A percentile compares a stretch with the other conserved stretches of the same genome.
phyloP scores from a whole-genome alignment of 2,113 vertebrate species.

The Chionis minor region DNA sequence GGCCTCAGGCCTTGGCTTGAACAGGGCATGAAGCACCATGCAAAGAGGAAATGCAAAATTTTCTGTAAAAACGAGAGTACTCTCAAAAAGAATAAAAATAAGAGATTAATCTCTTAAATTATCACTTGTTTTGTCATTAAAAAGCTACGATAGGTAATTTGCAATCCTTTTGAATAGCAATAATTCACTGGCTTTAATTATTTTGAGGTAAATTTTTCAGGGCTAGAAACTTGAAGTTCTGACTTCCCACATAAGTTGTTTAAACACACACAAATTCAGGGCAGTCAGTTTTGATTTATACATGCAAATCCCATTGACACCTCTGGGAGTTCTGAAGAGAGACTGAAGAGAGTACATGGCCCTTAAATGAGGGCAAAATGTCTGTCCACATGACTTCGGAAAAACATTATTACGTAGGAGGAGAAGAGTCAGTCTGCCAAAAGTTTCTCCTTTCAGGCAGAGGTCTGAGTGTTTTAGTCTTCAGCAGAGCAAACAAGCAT shows the following conservation, averaged over 20 bases:
- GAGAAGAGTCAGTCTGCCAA: slow-evolving; percentile 29
- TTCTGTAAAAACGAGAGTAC: not conserved
- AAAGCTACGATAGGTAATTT: not conserved
- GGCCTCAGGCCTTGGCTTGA: not conserved
- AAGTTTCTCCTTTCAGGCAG: slow-evolving; percentile 50
- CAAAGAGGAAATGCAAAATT: not conserved
- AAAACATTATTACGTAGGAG: slow-evolving; percentile 33
- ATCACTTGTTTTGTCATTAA: not conserved
- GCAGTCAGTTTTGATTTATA: slow-evolving; percentile 36
- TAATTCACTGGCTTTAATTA: not conserved
- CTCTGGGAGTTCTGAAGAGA: slow-evolving; percentile 52
- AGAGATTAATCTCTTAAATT: not conserved
- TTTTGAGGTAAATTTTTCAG: not conserved
- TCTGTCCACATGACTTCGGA: slow-evolving; percentile 31
- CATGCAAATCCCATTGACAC: slow-evolving; percentile 13
- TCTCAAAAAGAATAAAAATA: not conserved
- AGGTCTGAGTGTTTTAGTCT: slow-evolving; percentile 9
- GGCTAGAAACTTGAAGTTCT: not conserved
- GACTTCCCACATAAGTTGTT: slow-evolving; percentile 9
- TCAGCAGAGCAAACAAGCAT: slow-evolving; percentile 30
- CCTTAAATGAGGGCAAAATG: slow-evolving; percentile 38
- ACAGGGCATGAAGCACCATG: not conserved
- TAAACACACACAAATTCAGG: not conserved
- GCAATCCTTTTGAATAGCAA: not conserved
- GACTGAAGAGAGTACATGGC: not conserved